A percentile compares a stretch with the other conserved stretches of the same genome.
These are phyloP conservation scores for Halictus rubicundus DNA, from an alignment of 1,140 invertebrate genomes.

Conservation along the genomic window DNA sequence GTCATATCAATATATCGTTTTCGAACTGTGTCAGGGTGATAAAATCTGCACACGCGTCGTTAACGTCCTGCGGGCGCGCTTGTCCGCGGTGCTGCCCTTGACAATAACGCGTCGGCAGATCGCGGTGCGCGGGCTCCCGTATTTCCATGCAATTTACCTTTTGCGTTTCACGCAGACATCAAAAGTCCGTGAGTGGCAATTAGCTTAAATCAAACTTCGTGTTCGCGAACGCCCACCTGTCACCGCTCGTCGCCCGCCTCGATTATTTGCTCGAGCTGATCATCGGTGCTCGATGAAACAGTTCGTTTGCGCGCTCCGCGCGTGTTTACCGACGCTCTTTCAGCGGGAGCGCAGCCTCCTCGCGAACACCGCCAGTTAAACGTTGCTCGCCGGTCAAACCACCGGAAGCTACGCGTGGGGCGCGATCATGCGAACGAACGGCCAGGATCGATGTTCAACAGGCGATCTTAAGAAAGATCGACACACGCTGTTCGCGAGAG, in stretches of 20 bases:
- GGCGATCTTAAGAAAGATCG: no score
- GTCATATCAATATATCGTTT: constrained; percentile 61
- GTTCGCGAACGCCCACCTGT: constrained; percentile 53
- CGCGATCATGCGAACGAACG: no score
- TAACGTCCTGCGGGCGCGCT: constrained; percentile 55
- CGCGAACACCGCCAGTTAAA: no score
- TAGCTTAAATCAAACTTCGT: constrained; percentile 65
- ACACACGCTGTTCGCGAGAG: no score
- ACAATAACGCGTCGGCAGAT: constrained; percentile 56
- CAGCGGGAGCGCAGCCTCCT: background rate
- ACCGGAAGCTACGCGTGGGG: no score
- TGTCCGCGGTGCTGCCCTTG: constrained; percentile 49
- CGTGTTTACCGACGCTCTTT: constrained; percentile 8
- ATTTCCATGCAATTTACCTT: constrained; percentile 66
- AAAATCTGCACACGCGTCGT: constrained; percentile 49
- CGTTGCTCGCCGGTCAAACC: no score
- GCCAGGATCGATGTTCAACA: no score
- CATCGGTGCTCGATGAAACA: constrained; percentile 56
- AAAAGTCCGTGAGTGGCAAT: constrained; percentile 67
- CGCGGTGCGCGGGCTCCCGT: constrained; percentile 27
- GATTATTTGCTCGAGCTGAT: constrained; percentile 61
- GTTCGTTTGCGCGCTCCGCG: constrained; percentile 32
- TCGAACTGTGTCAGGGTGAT: constrained; percentile 65
- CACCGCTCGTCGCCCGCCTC: constrained; percentile 21
- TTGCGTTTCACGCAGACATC: constrained; percentile 64